Evolutionary conservation across 37 sponge, comb jelly and placozoan genomes (phyloP).

Genomic region (Geodia barretti): DNA sequence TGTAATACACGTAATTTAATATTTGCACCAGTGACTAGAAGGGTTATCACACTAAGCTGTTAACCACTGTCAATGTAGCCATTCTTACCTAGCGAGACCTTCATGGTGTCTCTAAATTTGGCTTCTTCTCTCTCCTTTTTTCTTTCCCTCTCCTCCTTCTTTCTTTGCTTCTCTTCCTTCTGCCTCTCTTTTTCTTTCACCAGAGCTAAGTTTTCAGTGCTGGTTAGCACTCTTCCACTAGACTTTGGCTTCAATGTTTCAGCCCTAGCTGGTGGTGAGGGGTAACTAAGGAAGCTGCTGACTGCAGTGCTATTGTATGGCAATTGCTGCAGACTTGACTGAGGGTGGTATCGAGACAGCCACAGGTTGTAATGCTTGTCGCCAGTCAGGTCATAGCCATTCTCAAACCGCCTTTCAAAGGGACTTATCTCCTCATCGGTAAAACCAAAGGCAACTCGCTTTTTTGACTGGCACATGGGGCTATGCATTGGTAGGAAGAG

Average conservation of each 20-base stretch:
- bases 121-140: too few species aligned
- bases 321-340: not conserved
- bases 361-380: not conserved
- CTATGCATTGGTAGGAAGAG: too few species aligned
- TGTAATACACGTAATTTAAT: too few species aligned
- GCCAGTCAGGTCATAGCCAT: not conserved
- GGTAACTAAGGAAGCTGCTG: not conserved
- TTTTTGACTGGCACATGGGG: too few species aligned
- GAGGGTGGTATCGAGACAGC: not conserved
- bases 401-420: not conserved
- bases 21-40: too few species aligned
- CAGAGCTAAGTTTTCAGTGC: not conserved
- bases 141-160: not conserved
- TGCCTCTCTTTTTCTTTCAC: not conserved
- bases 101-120: too few species aligned
- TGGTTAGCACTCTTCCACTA: slow-evolving; percentile 7
- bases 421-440: not conserved
- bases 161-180: slow-evolving; percentile 7
- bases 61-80: too few species aligned
- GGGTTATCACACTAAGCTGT: too few species aligned
- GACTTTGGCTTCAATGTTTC: not conserved
- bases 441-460: not conserved
- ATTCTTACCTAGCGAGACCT: too few species aligned
- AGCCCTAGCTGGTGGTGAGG: not conserved
- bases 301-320: not conserved